Percentiles rank a stretch among this genome's conserved stretches.
Evolutionary conservation across 2,797 vertebrate genomes (phyloP).

Genomic region (Chloroceryle amazona): DNA sequence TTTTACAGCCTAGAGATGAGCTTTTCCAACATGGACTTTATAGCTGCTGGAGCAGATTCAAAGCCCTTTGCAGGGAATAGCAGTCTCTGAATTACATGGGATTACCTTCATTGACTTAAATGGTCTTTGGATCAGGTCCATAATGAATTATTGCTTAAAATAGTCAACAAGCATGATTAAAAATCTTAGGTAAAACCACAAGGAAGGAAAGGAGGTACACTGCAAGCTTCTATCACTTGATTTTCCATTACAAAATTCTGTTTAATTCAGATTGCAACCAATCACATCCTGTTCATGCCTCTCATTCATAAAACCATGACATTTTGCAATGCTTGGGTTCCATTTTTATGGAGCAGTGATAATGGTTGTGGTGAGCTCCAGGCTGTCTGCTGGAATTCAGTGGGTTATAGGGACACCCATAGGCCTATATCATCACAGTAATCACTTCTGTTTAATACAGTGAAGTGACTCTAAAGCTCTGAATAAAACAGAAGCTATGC

Average conservation of each 20-base stretch:
- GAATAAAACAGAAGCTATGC: not conserved
- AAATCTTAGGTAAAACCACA: not conserved
- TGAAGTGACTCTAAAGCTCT: not conserved
- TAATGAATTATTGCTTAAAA: not conserved
- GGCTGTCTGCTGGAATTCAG: not conserved
- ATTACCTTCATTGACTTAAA: not conserved
- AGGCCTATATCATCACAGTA: not conserved
- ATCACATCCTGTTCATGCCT: not conserved
- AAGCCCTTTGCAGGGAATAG: not conserved
- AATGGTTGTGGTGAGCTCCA: not conserved
- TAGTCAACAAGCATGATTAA: not conserved
- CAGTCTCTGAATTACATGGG: not conserved
- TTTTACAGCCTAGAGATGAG: not conserved
- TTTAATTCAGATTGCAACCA: not conserved
- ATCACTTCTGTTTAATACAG: not conserved
- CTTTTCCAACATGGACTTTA: not conserved
- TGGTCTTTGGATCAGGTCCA: not conserved
- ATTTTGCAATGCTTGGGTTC: not conserved
- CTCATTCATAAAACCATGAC: not conserved
- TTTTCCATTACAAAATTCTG: not conserved
- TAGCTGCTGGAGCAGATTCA: not conserved
- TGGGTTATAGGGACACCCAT: rapidly evolving
- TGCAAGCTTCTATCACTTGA: not conserved
- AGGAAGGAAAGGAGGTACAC: not conserved
- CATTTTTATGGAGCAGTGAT: not conserved